A percentile compares a stretch with the other conserved stretches of the same genome.
Evolutionary conservation across 2,888 invertebrate genomes (phyloP).

Genomic region (Cosmia pyralina): DNA sequence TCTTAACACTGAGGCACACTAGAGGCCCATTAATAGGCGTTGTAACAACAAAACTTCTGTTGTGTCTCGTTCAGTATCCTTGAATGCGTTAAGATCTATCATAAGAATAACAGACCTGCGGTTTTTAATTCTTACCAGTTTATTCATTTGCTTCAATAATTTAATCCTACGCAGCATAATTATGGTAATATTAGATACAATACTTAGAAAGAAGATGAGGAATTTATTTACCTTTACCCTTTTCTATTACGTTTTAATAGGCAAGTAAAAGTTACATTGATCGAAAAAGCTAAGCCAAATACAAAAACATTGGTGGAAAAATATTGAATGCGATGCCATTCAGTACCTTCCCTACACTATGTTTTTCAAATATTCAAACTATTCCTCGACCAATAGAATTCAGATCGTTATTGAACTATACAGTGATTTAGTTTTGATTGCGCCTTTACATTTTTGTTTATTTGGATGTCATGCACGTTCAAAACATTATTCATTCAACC

Average conservation of each 20-base stretch:
- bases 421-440: conserved; percentile 34
- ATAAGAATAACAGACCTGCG: neutral
- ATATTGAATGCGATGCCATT: conserved; percentile 12
- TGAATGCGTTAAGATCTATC: neutral
- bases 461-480: conserved; percentile 29
- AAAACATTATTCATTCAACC: conserved; percentile 14
- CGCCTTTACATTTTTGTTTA: conserved; percentile 20
- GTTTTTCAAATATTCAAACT: conserved; percentile 36
- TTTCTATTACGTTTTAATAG: conserved; percentile 1
- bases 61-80: too few species aligned
- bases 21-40: too few species aligned
- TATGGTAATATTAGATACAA: neutral
- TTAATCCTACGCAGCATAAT: neutral
- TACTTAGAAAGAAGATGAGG: neutral
- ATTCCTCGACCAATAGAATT: conserved; percentile 31
- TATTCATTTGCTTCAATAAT: neutral
- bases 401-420: conserved; percentile 29
- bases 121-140: neutral
- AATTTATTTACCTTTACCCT: neutral
- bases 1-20: too few species aligned
- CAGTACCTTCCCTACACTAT: conserved; percentile 4
- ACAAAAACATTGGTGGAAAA: conserved; percentile 17
- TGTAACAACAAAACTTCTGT: too few species aligned
- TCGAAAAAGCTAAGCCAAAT: conserved; percentile 1
- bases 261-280: conserved; percentile 19